Evolutionary conservation across 2,888 invertebrate genomes (phyloP), one percentile per base, ranked within the genome.

Genomic region (Scotopteryx bipunctaria): DNA sequence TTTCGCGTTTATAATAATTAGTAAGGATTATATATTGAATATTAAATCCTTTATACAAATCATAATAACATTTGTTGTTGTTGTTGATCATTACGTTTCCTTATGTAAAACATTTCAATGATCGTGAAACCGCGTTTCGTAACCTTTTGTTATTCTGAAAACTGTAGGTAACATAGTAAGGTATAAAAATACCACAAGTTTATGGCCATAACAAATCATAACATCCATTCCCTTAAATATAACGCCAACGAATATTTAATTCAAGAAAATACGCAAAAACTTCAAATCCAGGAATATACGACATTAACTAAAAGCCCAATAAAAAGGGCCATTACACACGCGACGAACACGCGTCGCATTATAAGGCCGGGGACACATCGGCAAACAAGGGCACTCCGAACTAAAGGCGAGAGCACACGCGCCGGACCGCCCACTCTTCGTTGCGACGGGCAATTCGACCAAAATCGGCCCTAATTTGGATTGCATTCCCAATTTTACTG

Each of bases 271-370:
- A 19, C 23, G 25, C 25, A 25, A 31, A 41, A 19, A 15, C 19
- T 32, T 23, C 11, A 43, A 37, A 46, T 31, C 32, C 21, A 29
- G 23, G 40, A 32, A 21, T 44, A 49, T 54, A 45, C 66, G 71
- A 70, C 67, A 61, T 63, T 44, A 54, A 63, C 67, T 74, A 76
- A 77, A 80, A 78, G 71, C 73, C 64, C 67, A 69, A 72, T 74
- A 70, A 77, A 76, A 72, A 77, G 72, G 75, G 74, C 67, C 65
- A 68, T 61, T 73, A 62, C 75, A 68, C 86, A 86, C 88, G 85
- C 78, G 84, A 55, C 80, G 45, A 45, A 49, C 83, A 80, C 86
- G 84, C 81, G 84, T 58, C 71, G 40, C 31, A 33, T 44, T 51
- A 41, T 49, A 59, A 52, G 48, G 67, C 57, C 60, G 67, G 61